These are phyloP conservation scores for Indicator indicator DNA, from an alignment of 2,113 vertebrate genomes.

Conservation along the genomic window DNA sequence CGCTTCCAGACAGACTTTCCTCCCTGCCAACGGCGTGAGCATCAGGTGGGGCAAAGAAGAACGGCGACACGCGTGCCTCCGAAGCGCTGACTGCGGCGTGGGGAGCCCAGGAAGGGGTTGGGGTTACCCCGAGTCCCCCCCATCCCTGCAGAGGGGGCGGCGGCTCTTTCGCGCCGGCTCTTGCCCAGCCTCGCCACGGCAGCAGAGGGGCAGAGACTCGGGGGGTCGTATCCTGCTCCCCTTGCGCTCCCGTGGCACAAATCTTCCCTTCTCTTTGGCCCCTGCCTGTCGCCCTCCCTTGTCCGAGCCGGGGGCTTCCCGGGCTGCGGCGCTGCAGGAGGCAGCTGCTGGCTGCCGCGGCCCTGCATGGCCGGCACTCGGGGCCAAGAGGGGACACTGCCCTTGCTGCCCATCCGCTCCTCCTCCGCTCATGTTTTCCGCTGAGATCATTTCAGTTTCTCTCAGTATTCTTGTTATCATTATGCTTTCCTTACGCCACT, in stretches of 20 bases:
- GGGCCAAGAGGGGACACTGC: neutral
- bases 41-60: neutral
- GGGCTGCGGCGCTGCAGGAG: neutral
- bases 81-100: neutral
- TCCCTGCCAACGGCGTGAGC: neutral
- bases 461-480: neutral
- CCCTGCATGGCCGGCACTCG: neutral
- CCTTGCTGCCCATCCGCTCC: neutral
- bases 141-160: neutral
- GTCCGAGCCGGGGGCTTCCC: too few species aligned
- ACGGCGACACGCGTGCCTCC: neutral
- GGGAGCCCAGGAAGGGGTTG: neutral
- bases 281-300: too few species aligned
- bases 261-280: neutral
- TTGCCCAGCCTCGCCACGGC: neutral
- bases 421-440: neutral
- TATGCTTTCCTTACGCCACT: neutral
- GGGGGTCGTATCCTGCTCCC: neutral
- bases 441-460: neutral
- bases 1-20: neutral
- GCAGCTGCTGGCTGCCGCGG: neutral
- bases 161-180: accelerated
- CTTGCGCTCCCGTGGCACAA: neutral
- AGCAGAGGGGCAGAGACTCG: neutral
- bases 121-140: neutral